Conservation (phyloP, 2,888 invertebrate genomes). For the Blera fallax region DNA sequence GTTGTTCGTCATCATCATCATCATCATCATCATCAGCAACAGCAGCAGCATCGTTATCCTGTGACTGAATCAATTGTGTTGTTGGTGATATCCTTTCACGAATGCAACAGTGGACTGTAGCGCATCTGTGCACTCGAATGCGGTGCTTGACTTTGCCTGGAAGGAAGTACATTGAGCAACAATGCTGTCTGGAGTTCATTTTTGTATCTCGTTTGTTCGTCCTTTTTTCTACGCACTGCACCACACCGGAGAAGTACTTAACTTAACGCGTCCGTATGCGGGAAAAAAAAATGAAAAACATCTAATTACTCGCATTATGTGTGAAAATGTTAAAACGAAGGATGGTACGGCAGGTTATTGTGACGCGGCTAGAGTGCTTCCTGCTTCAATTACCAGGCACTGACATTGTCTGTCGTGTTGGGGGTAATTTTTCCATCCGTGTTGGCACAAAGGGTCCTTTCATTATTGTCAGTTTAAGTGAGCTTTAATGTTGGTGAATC, state of each 20-base stretch:
- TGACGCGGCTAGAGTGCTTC: conserved; percentile 58
- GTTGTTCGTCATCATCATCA: conserved; percentile 44
- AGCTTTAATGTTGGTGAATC: conserved; percentile 24
- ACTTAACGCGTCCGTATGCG: conserved; percentile 40
- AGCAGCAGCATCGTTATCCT: conserved; percentile 55
- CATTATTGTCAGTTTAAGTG: conserved; percentile 35
- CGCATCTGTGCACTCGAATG: conserved; percentile 37
- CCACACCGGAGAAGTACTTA: conserved; percentile 38
- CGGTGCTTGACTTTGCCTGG: conserved; percentile 69
- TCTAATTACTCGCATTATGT: conserved; percentile 71
- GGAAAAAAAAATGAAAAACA: conserved; percentile 32
- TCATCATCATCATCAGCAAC: neutral
- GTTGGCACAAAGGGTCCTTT: conserved; percentile 58
- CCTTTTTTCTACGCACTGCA: conserved; percentile 22
- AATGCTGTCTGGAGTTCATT: conserved; percentile 67
- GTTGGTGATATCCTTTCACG: conserved; percentile 54
- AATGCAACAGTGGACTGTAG: conserved; percentile 65
- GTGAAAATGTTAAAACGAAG: conserved; percentile 60
- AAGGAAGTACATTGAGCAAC: conserved; percentile 59
- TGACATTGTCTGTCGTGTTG: conserved; percentile 10
- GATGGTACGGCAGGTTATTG: conserved; percentile 45
- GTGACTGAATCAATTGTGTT: conserved; percentile 46
- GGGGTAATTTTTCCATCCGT: conserved; percentile 65
- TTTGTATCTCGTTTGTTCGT: conserved; percentile 10
- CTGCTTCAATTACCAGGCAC: conserved; percentile 67